These are phyloP conservation scores for Drosophila hydei DNA, from an alignment of 1,140 invertebrate species.

Conservation along the genomic window DNA sequence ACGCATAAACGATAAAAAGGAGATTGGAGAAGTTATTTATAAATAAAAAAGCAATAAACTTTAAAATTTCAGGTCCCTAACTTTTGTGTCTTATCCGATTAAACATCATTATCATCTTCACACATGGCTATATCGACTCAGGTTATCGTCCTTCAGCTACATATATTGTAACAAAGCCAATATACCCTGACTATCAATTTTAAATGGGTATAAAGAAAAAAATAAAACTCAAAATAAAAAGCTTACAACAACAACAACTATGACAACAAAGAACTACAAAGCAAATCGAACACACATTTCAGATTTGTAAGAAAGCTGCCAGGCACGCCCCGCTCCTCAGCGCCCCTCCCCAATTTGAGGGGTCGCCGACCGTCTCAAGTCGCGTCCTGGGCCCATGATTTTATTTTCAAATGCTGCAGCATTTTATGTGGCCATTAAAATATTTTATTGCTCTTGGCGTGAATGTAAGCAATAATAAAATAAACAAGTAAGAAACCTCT, in stretches of 20 bases:
- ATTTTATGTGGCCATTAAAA: conserved; percentile 77
- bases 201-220: too few species aligned
- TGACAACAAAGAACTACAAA: conserved; percentile 38
- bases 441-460: conserved; percentile 72
- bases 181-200: too few species aligned
- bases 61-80: too few species aligned
- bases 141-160: too few species aligned
- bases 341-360: background rate
- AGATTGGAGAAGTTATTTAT: too few species aligned
- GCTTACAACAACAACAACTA: conserved; percentile 17
- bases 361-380: background rate
- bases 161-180: too few species aligned
- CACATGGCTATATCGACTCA: too few species aligned
- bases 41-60: too few species aligned
- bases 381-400: conserved; percentile 46
- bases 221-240: conserved; percentile 13
- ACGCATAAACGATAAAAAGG: too few species aligned
- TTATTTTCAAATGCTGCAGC: conserved; percentile 82
- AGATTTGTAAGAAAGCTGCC: conserved; percentile 37
- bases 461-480: conserved; percentile 78
- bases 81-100: too few species aligned
- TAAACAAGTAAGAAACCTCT: conserved; percentile 49
- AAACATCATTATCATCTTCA: too few species aligned
- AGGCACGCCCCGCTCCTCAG: background rate
- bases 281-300: conserved; percentile 46